Evolutionary conservation across 2,797 vertebrate species (phyloP).

Genomic region (Astyanax mexicanus): DNA sequence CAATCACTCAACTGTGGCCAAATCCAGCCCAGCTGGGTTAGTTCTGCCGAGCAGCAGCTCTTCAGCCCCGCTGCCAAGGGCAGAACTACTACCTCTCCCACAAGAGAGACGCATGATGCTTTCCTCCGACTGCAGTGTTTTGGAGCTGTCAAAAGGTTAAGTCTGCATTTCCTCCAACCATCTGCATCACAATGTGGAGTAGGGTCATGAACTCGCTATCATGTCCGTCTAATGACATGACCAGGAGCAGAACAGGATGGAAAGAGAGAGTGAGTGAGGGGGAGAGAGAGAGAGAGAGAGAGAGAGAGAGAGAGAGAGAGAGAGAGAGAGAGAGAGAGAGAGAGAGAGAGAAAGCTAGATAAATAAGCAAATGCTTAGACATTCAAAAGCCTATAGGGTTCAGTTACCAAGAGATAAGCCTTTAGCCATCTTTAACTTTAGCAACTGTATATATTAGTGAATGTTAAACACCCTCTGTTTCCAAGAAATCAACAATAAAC

Average conservation of each 20-base stretch:
- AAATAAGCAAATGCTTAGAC: neutral
- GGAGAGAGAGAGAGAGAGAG: neutral
- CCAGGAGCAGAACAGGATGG: slow-evolving; percentile 17
- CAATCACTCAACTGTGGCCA: slow-evolving; percentile 54
- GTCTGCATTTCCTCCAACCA: slow-evolving; percentile 48
- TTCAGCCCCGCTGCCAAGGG: slow-evolving; percentile 3
- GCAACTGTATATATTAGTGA: neutral
- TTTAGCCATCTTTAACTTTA: neutral
- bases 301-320: neutral
- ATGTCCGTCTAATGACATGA: slow-evolving; percentile 19
- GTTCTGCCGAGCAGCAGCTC: slow-evolving; percentile 26
- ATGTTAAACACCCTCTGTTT: neutral
- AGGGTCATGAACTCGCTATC: slow-evolving; percentile 17
- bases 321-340: neutral
- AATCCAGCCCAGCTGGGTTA: slow-evolving; percentile 59
- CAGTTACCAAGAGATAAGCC: neutral
- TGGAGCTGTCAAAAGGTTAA: slow-evolving; percentile 41
- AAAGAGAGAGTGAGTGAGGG: neutral
- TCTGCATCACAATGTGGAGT: slow-evolving; percentile 40
- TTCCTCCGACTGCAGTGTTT: slow-evolving; percentile 26
- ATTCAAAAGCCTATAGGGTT: slow-evolving; percentile 4
- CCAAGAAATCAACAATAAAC: too few relatives aligned
- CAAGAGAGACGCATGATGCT: slow-evolving; percentile 31
- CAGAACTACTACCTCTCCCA: slow-evolving; percentile 25
- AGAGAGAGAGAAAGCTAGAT: neutral